These are phyloP conservation scores for Bos indicus DNA, from an alignment of 2,113 vertebrate species.

Conservation along the genomic window DNA sequence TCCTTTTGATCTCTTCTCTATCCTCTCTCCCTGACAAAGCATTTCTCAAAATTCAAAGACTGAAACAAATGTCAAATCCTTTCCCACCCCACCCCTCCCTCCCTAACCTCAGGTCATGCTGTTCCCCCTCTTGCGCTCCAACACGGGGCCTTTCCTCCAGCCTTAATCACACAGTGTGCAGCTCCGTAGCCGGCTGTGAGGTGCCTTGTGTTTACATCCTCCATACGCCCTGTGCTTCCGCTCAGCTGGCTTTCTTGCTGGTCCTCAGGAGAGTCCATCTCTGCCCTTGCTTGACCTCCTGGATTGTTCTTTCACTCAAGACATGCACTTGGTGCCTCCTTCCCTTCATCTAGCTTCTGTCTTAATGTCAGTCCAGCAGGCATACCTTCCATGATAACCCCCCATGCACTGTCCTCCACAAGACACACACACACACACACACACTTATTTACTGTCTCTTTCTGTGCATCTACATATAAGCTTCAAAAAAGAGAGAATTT, in stretches of 20 bases:
- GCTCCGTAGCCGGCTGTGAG: background rate
- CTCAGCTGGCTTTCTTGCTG: background rate
- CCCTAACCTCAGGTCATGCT: background rate
- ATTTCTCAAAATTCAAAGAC: background rate
- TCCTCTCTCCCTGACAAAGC: background rate
- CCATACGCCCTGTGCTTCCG: too few relatives aligned
- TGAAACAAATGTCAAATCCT: background rate
- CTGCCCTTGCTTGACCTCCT: background rate
- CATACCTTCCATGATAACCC: background rate
- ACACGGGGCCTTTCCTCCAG: background rate
- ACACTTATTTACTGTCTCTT: background rate
- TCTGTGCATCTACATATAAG: background rate
- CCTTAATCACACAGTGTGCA: background rate
- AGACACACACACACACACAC: background rate
- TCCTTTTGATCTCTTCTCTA: background rate
- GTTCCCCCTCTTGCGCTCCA: background rate
- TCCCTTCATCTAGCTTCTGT: background rate
- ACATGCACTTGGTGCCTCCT: fast-evolving
- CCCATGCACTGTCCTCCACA: background rate
- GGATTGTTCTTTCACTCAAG: background rate
- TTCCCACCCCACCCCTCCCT: background rate
- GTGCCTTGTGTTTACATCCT: fast-evolving
- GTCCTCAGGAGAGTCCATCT: background rate
- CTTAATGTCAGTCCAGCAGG: background rate
- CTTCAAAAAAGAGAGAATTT: background rate